A percentile compares a stretch with the other conserved stretches of the same genome.
These are phyloP conservation scores for Meandrusa payeni DNA, from an alignment of 2,888 invertebrate species.

Conservation along the genomic window DNA sequence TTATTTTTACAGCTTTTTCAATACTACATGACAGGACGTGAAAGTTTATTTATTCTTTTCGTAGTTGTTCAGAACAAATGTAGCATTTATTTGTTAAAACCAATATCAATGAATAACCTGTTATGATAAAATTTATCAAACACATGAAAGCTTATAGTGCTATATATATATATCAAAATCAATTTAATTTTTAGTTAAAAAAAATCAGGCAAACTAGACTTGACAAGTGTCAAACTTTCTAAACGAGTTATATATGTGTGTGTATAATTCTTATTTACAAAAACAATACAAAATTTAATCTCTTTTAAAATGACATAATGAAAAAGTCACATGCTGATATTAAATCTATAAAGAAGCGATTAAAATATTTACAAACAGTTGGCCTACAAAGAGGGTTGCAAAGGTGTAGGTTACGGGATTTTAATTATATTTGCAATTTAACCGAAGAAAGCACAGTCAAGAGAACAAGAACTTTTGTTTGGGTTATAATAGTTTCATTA, in stretches of 20 bases:
- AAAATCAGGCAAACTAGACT: slow-evolving; percentile 5
- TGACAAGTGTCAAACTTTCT: slow-evolving; percentile 15
- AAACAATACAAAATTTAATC: slow-evolving; percentile 6
- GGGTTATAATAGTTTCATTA: slow-evolving; percentile 40
- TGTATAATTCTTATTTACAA: slow-evolving; percentile 3
- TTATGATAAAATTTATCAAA: too few species aligned
- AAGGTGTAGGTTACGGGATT: slow-evolving; percentile 42
- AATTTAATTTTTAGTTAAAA: too few species aligned
- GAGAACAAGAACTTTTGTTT: slow-evolving; percentile 40
- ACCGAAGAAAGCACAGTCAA: slow-evolving; percentile 37
- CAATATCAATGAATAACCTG: too few species aligned
- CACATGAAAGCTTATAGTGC: too few species aligned
- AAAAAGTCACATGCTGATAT: slow-evolving; percentile 24
- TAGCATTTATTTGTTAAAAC: too few species aligned
- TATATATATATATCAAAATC: too few species aligned
- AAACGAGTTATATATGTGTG: slow-evolving; percentile 1
- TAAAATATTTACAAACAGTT: slow-evolving; percentile 48
- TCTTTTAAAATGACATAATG: slow-evolving; percentile 24
- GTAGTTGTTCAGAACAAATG: too few species aligned
- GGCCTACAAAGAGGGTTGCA: slow-evolving; percentile 51
- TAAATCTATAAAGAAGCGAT: slow-evolving; percentile 12
- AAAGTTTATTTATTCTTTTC: too few species aligned
- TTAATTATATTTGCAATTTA: slow-evolving; percentile 47
- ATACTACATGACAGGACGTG: too few species aligned
- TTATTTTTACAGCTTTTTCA: slow-evolving; percentile 1